Conservation (phyloP, 2,888 invertebrate species). For the Meiosimyza platycephala region DNA sequence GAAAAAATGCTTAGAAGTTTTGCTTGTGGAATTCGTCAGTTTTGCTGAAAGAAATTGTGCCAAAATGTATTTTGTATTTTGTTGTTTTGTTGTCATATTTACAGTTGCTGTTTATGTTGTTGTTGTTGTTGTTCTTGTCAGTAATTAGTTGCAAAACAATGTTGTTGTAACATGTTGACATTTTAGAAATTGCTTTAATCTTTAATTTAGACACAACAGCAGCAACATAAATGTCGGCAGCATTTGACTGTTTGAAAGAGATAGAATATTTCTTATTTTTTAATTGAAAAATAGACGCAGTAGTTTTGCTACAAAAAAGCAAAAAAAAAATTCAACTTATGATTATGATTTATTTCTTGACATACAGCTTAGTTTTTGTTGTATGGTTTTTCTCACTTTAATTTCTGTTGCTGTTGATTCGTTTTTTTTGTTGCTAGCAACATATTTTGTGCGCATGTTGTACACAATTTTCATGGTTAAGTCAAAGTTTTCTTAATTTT, state of each 20-base stretch:
- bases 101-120: background rate
- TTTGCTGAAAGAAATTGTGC: conserved; percentile 49
- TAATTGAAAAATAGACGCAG: conserved; percentile 16
- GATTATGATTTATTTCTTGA: conserved; percentile 37
- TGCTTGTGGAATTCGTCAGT: conserved; percentile 44
- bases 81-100: conserved; percentile 22
- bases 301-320: background rate
- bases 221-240: background rate
- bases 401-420: background rate
- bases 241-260: conserved; percentile 1
- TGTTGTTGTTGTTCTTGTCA: background rate
- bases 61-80: conserved; percentile 48
- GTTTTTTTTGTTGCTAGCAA: conserved; percentile 20
- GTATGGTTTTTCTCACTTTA: background rate
- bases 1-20: background rate
- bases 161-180: conserved; percentile 11
- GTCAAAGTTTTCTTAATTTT: conserved; percentile 13
- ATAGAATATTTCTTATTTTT: background rate
- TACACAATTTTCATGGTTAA: conserved; percentile 33
- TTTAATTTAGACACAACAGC: background rate
- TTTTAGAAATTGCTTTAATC: conserved; percentile 19
- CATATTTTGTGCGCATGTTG: conserved; percentile 35
- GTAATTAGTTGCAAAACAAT: conserved; percentile 6
- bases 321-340: conserved; percentile 30
- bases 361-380: background rate